Evolutionary conservation across 2,797 vertebrate species (phyloP), one percentile per base, ranked within the genome.

Genomic region (Danio kyathit): DNA sequence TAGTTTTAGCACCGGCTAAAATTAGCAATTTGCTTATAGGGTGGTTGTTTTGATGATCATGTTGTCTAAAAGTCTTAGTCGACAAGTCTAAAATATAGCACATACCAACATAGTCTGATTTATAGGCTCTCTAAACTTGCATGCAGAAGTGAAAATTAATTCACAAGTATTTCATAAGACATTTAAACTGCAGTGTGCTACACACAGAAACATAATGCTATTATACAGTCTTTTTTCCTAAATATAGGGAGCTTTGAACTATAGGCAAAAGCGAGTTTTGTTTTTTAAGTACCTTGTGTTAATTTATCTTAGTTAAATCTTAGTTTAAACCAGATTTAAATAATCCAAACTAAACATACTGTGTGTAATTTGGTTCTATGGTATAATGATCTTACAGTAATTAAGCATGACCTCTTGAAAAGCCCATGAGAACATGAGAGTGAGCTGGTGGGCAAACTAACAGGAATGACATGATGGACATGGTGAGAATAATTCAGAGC

Each of bases 351-450:
- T 41, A 56, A 10, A 52, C 8, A 46, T 65, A 69, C 51, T 17
- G 38, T 43, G 2, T 21, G 7, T 43, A 64, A 82, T 54, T 29
- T 9, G 64, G 46, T 52, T 78, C 70, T 77, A 11, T n/a, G 9
- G 86, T 89, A 88, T 85, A 88, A 88, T 90, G 86, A 83, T 72
- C 67, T 13, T 60, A 86, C 29, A 29, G 29, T 74, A 82, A 79
- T 66, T 86, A 64, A 85, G 83, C 41, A 73, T 74, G 74, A 80
- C 76, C 73, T 10, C 57, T 82, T 64, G 13, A 65, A 66, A 7
- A 69, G 75, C 85, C 74, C 66, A 79, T 5, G 40, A 66, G 16
- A 65, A 57, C 65, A 59, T 7, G 2, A 17, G 65, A 69, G 21
- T 49, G 52, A 38, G 17, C 19, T 38, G 7, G 29, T 11, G 11